Conservation (phyloP, 2,113 vertebrate species). For the Chloroceryle aenea region DNA sequence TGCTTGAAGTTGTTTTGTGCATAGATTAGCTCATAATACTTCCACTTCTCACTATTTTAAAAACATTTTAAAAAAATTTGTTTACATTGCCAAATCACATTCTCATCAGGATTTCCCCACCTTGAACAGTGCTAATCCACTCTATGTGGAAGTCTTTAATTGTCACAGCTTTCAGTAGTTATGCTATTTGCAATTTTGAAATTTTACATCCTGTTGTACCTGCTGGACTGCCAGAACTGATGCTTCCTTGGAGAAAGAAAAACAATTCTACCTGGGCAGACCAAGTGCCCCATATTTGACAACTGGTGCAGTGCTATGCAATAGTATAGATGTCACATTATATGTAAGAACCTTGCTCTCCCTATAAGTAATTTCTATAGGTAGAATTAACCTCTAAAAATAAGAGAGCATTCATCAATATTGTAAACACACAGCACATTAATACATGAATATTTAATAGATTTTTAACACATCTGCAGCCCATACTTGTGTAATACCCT, state of each 20-base stretch:
- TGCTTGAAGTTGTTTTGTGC: neutral
- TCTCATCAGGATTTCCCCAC: neutral
- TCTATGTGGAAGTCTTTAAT: neutral
- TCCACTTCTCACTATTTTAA: neutral
- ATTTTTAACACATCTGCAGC: neutral
- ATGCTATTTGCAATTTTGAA: neutral
- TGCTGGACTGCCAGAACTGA: neutral
- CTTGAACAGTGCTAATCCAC: too few relatives aligned
- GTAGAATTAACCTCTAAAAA: neutral
- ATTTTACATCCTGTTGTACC: neutral
- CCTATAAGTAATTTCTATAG: neutral
- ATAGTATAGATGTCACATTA: neutral
- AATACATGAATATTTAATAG: neutral
- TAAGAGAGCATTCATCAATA: neutral
- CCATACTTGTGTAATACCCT: neutral
- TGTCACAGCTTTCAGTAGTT: neutral
- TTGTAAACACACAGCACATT: neutral
- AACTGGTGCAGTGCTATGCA: neutral
- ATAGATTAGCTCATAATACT: neutral
- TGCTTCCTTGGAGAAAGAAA: neutral
- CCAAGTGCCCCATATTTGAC: neutral
- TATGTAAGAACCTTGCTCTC: neutral
- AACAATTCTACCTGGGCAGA: neutral
- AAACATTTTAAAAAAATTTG: neutral
- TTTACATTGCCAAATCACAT: neutral